A percentile compares a stretch with the other conserved stretches of the same genome.
Conservation (phyloP, 1,140 invertebrate genomes). For the Lordiphosa collinella region DNA sequence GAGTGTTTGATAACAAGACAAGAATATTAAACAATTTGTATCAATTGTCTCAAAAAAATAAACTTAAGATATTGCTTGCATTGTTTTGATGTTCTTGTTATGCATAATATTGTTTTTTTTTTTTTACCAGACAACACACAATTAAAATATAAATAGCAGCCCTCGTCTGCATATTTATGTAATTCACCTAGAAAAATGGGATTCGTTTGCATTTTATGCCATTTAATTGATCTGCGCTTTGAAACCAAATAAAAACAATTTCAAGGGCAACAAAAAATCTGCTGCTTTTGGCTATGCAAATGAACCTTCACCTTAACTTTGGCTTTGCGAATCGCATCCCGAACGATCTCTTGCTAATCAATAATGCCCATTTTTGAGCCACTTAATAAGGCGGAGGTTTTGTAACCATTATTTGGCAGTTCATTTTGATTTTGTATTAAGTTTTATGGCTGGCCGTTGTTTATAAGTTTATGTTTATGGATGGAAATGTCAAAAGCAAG, state of each 20-base stretch:
- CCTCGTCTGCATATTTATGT: neutral
- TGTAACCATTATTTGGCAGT: slow-evolving; percentile 49
- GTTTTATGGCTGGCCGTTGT: slow-evolving; percentile 21
- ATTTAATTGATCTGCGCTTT: slow-evolving; percentile 53
- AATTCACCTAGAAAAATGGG: neutral
- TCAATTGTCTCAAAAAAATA: no score
- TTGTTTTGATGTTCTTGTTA: no score
- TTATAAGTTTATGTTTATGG: slow-evolving; percentile 18
- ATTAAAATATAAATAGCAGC: neutral
- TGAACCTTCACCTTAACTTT: slow-evolving; percentile 62
- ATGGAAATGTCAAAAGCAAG: slow-evolving; percentile 22
- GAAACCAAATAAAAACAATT: slow-evolving; percentile 35
- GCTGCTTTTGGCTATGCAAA: slow-evolving; percentile 44
- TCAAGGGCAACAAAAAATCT: slow-evolving; percentile 43
- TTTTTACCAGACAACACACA: no score
- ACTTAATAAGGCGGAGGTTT: slow-evolving; percentile 24
- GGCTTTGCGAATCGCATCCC: slow-evolving; percentile 37
- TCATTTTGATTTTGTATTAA: slow-evolving; percentile 26
- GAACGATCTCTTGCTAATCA: neutral
- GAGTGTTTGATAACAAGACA: no score
- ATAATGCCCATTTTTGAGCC: slow-evolving; percentile 48
- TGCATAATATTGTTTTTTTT: no score
- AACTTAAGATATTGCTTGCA: no score
- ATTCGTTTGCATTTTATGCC: neutral
- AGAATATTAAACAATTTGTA: no score